Evolutionary conservation across 2,113 vertebrate species (phyloP).

Genomic region (Podarcis muralis): DNA sequence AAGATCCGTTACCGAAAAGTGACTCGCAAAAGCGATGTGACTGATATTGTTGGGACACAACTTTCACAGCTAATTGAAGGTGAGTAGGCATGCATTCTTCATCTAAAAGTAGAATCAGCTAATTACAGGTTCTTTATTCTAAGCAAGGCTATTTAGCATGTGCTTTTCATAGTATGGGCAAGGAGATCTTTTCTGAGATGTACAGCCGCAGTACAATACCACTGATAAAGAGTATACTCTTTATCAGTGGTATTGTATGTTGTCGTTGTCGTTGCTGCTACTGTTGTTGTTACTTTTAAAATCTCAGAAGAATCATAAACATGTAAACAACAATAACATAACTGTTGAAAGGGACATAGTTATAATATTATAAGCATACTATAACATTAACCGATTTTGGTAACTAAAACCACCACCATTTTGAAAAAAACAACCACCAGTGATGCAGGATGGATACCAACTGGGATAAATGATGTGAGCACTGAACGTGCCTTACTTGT

Average conservation of each 20-base stretch:
- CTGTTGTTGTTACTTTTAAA: not conserved
- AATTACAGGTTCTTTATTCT: rapidly evolving
- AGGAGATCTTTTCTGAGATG: not conserved
- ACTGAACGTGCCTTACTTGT: too few relatives aligned
- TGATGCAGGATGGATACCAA: too few relatives aligned
- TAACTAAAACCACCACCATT: not conserved
- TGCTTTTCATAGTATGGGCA: not conserved
- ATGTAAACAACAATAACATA: not conserved
- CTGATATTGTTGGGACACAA: slow-evolving; percentile 86
- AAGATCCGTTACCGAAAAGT: slow-evolving; percentile 96
- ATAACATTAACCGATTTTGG: not conserved
- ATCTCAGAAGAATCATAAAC: too few relatives aligned
- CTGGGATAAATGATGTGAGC: too few relatives aligned
- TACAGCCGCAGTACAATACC: not conserved
- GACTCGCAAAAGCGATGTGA: slow-evolving; percentile 89
- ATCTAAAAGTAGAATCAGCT: not conserved
- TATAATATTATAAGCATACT: not conserved
- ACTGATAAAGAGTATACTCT: not conserved
- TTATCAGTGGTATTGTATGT: not conserved
- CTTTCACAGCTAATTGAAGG: slow-evolving; percentile 90
- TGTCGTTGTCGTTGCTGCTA: too few relatives aligned
- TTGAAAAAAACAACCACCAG: too few relatives aligned
- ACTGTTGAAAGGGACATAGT: not conserved
- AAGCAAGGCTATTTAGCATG: not conserved
- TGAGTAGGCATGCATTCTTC: slow-evolving; percentile 56